Evolutionary conservation across 2,888 invertebrate genomes (phyloP).

Genomic region (Crematogaster levior): DNA sequence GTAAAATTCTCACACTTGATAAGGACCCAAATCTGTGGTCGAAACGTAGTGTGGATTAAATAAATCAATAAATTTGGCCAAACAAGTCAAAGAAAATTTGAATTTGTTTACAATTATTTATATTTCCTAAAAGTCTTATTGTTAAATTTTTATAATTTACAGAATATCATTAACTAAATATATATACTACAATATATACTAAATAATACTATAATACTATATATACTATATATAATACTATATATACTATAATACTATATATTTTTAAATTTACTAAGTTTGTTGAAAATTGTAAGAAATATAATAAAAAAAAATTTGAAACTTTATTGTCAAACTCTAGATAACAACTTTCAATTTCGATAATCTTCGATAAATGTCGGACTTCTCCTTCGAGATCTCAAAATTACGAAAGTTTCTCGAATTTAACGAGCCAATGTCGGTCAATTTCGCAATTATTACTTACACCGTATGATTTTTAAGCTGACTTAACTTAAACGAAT

Average conservation of each 20-base stretch:
- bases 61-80: too few species aligned
- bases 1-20: too few species aligned
- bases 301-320: background rate
- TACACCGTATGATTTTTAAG: background rate
- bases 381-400: constrained; percentile 13
- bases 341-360: constrained; percentile 16
- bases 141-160: background rate
- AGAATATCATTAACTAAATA: background rate
- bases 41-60: too few species aligned
- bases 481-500: background rate
- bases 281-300: background rate
- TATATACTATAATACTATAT: too few species aligned
- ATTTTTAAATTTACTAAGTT: background rate
- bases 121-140: too few species aligned
- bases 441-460: constrained; percentile 14
- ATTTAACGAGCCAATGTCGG: constrained; percentile 22
- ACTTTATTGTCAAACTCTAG: constrained; percentile 23
- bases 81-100: too few species aligned
- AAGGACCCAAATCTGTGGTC: too few species aligned
- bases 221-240: too few species aligned
- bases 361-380: constrained; percentile 37
- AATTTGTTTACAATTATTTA: too few species aligned
- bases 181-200: too few species aligned
- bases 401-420: constrained; percentile 41
- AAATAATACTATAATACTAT: too few species aligned